These are phyloP conservation scores for Porites evermanni DNA, from an alignment of 92 coral and sea anemone species.

Conservation along the genomic window DNA sequence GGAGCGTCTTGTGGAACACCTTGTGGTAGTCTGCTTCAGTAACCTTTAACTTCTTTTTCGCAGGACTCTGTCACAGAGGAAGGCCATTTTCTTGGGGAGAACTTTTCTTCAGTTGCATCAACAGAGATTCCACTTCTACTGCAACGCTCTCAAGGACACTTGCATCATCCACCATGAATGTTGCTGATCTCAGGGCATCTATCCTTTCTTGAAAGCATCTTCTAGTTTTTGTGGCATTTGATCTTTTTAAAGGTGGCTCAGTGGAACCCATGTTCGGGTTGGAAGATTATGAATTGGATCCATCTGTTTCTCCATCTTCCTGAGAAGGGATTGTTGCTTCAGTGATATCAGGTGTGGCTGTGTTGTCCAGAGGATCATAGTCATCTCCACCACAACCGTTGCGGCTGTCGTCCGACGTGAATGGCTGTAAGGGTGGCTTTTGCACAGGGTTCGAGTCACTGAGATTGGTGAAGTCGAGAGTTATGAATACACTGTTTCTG, in stretches of 20 bases:
- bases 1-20: slow-evolving; percentile 59
- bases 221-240: slow-evolving; percentile 9
- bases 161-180: slow-evolving; percentile 14
- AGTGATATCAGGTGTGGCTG: not conserved
- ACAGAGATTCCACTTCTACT: not conserved
- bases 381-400: not conserved
- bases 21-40: slow-evolving; percentile 59
- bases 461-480: slow-evolving; percentile 34
- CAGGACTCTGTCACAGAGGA: slow-evolving; percentile 55
- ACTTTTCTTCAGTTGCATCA: slow-evolving; percentile 16
- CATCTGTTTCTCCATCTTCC: slow-evolving; percentile 7
- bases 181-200: slow-evolving; percentile 13
- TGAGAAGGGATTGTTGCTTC: slow-evolving; percentile 3
- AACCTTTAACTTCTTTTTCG: slow-evolving; percentile 53
- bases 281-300: not conserved
- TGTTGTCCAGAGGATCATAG: not conserved
- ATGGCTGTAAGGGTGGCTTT: not conserved
- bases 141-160: slow-evolving; percentile 10
- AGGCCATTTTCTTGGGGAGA: slow-evolving; percentile 32
- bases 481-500: slow-evolving; percentile 52
- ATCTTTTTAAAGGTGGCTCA: not conserved
- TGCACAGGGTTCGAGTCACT: not conserved
- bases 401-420: not conserved
- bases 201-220: slow-evolving; percentile 8
- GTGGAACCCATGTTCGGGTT: not conserved